Conservation (phyloP, 2,113 vertebrate genomes). For the Scortum barcoo region DNA sequence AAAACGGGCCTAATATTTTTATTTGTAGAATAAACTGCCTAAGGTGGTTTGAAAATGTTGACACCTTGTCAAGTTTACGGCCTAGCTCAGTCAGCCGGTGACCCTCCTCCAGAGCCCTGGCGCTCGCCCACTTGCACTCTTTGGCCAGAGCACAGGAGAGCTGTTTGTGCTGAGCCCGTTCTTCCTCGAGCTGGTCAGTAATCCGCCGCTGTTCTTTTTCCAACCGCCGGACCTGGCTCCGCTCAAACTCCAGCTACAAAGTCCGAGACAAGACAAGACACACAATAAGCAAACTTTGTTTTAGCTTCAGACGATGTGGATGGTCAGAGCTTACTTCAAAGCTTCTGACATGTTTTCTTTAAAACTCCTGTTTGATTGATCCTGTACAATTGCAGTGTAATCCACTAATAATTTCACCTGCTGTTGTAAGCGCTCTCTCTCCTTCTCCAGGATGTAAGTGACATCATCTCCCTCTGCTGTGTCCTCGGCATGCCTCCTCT, state of each 20-base stretch:
- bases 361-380: not conserved
- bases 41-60: not conserved
- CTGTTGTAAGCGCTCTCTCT: constrained; percentile 94
- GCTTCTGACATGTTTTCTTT: not conserved
- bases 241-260: constrained; percentile 94
- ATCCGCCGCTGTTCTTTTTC: constrained; percentile 94
- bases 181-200: constrained; percentile 91
- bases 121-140: constrained; percentile 94
- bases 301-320: not conserved
- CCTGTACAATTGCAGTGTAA: not conserved
- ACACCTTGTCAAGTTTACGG: constrained; percentile 87
- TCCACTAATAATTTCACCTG: constrained; percentile 84
- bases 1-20: not conserved
- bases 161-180: constrained; percentile 93
- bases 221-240: constrained; percentile 91
- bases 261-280: not conserved
- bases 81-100: constrained; percentile 90
- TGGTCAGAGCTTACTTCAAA: not conserved
- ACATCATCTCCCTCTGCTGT: constrained; percentile 97
- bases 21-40: not conserved
- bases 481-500: constrained; percentile 94
- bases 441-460: constrained; percentile 98
- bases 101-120: constrained; percentile 92
- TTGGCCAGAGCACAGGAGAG: constrained; percentile 92
- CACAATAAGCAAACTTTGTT: not conserved